These are phyloP conservation scores for Drosophila acutilabella DNA, from an alignment of 2,888 invertebrate species.

Conservation along the genomic window DNA sequence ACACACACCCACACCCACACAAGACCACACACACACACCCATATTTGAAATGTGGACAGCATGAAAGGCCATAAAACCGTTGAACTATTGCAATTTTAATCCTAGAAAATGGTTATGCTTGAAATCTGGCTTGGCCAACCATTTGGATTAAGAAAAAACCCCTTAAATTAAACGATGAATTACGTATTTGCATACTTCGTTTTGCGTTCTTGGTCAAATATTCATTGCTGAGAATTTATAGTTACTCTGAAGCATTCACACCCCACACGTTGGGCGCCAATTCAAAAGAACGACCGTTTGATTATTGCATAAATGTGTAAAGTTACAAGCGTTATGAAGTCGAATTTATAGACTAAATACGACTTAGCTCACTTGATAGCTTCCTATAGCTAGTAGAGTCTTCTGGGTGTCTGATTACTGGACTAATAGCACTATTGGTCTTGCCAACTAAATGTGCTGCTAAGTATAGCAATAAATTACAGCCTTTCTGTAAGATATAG, in stretches of 20 bases:
- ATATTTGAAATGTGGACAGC: slow-evolving; percentile 28
- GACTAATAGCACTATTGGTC: too few species aligned
- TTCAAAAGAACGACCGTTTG: neutral
- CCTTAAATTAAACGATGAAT: slow-evolving; percentile 27
- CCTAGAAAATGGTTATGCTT: slow-evolving; percentile 25
- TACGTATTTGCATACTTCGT: slow-evolving; percentile 8
- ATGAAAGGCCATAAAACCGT: slow-evolving; percentile 42
- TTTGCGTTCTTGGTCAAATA: neutral
- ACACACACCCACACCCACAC: slow-evolving; percentile 3
- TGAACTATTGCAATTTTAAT: slow-evolving; percentile 52
- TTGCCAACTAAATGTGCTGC: too few species aligned
- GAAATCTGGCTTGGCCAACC: slow-evolving; percentile 17
- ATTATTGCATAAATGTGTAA: neutral
- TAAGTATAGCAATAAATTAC: too few species aligned
- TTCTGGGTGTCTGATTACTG: too few species aligned
- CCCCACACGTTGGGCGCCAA: slow-evolving; percentile 5
- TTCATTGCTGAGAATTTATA: slow-evolving; percentile 12
- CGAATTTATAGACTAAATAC: too few species aligned
- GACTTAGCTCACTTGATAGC: too few species aligned
- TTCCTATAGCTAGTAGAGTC: too few species aligned
- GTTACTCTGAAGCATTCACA: neutral
- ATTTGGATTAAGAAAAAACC: slow-evolving; percentile 11
- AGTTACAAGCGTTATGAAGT: neutral
- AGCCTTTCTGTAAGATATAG: too few species aligned
- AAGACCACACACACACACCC: slow-evolving; percentile 15